Evolutionary conservation across 2,113 vertebrate genomes (phyloP).

Genomic region (Rhagologus leucostigma): DNA sequence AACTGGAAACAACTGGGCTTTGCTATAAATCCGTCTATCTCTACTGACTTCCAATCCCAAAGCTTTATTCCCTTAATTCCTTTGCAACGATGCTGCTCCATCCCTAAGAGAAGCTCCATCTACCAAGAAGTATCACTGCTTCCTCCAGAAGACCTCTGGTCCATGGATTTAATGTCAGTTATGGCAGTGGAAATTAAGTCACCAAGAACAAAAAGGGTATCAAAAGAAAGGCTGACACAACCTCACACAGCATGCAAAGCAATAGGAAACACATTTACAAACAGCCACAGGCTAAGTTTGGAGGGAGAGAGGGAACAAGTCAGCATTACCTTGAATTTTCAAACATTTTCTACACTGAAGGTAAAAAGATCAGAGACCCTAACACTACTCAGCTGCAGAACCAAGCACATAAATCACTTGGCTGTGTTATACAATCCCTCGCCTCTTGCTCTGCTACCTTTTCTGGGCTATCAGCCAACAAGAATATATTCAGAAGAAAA

Average conservation of each 20-base stretch:
- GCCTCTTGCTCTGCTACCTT: neutral
- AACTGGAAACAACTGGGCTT: neutral
- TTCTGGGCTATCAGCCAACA: neutral
- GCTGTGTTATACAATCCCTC: neutral
- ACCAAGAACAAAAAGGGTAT: neutral
- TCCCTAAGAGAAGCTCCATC: neutral
- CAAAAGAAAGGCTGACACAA: neutral
- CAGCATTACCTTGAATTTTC: neutral
- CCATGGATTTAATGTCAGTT: neutral
- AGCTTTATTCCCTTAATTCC: neutral
- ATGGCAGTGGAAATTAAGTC: neutral
- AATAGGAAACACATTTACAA: neutral
- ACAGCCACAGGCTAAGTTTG: neutral
- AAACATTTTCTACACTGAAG: neutral
- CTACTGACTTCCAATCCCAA: neutral
- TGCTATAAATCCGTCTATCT: neutral
- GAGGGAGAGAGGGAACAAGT: neutral
- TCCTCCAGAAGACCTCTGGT: neutral
- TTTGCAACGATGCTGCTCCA: rapidly evolving
- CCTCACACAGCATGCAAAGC: neutral
- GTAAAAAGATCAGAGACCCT: neutral
- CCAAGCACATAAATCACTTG: neutral
- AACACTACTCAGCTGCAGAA: neutral
- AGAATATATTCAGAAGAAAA: neutral
- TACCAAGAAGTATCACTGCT: neutral